A percentile compares a stretch with the other conserved stretches of the same genome.
These are phyloP conservation scores for Tetraodon nigroviridis DNA, from an alignment of 2,113 vertebrate species.

Conservation along the genomic window DNA sequence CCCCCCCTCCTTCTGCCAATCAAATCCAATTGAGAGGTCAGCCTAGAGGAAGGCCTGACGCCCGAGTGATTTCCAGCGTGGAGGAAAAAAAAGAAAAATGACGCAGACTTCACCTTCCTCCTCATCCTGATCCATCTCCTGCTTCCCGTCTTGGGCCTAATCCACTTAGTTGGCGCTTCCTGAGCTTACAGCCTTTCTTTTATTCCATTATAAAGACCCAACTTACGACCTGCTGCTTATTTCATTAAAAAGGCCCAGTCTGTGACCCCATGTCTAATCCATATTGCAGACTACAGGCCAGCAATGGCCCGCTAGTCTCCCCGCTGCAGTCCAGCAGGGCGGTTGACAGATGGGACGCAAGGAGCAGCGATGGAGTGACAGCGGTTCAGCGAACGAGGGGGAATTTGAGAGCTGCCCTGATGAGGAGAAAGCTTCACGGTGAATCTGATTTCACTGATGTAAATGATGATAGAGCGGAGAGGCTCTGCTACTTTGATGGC, in stretches of 20 bases:
- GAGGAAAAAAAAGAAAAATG: constrained; percentile 38
- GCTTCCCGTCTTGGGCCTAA: constrained; percentile 60
- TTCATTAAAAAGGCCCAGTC: constrained; percentile 69
- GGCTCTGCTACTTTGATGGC: constrained; percentile 49
- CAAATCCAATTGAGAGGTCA: constrained; percentile 54
- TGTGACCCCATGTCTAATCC: constrained; percentile 60
- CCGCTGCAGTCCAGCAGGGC: constrained; percentile 21
- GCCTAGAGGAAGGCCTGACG: constrained; percentile 38
- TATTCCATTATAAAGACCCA: constrained; percentile 74
- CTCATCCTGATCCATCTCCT: constrained; percentile 57
- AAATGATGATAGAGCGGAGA: constrained; percentile 61
- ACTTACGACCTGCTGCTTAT: constrained; percentile 67
- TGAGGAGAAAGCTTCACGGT: constrained; percentile 43
- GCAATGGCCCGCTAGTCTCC: constrained; percentile 20
- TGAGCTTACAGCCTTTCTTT: constrained; percentile 64
- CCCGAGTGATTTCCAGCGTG: constrained; percentile 49
- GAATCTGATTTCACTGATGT: constrained; percentile 66
- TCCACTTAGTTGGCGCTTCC: constrained; percentile 73
- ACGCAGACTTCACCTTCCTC: constrained; percentile 49
- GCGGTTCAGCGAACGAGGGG: constrained; percentile 38
- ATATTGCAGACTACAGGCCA: constrained; percentile 46
- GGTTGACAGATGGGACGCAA: constrained; percentile 57
- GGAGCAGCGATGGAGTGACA: constrained; percentile 22
- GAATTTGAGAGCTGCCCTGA: constrained; percentile 49
- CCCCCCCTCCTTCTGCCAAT: constrained; percentile 44